Percentiles rank a stretch among this genome's conserved stretches.
Conservation (phyloP, 2,888 invertebrate genomes). For the Pachymerium ferrugineum region DNA sequence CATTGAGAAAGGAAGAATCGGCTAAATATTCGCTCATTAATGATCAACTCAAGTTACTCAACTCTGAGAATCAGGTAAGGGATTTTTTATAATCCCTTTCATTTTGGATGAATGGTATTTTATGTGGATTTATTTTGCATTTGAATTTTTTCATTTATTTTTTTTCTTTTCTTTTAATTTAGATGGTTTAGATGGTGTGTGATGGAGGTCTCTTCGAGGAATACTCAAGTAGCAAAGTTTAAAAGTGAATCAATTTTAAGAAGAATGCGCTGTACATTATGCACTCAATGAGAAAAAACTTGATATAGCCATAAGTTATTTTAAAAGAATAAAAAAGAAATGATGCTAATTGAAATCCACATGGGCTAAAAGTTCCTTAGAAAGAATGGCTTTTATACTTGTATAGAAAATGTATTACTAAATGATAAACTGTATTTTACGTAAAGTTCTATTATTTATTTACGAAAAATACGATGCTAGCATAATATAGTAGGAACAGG, state of each 20-base stretch:
- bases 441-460: no score
- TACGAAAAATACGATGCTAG: no score
- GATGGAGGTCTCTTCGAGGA: not conserved
- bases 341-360: no score
- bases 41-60: slow-evolving; percentile 91
- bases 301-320: no score
- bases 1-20: slow-evolving; percentile 93
- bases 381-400: no score
- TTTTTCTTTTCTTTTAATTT: not conserved
- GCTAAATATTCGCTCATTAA: slow-evolving; percentile 94
- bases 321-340: no score
- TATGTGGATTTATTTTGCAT: not conserved
- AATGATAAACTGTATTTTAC: no score
- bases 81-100: not conserved
- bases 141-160: not conserved
- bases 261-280: no score
- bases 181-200: not conserved
- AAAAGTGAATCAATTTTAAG: not conserved
- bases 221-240: not conserved
- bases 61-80: slow-evolving; percentile 90
- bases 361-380: no score
- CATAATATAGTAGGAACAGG: no score
- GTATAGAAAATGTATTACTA: no score
- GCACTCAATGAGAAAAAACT: no score
- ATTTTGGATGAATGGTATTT: not conserved